Base-by-base conservation (phyloP, 2,888 invertebrate genomes). In the Lasioglossum zephyrum region DNA sequence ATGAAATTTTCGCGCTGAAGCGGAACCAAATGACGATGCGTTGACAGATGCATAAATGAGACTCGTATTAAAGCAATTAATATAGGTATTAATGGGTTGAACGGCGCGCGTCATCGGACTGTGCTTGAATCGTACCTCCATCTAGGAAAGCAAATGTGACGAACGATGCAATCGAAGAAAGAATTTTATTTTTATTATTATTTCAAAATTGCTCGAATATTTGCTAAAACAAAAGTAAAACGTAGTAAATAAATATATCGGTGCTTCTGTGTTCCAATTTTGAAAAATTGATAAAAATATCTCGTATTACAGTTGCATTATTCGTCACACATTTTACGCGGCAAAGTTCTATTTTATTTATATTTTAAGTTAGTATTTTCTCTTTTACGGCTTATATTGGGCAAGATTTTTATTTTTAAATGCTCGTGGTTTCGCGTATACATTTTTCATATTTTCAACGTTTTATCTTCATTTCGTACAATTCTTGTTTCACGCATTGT, bases 1-100 rank as follows among this genome's bases (percentile, higher is more conserved):
- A 39, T 69, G 39, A 41, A 69, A 69, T 69, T 41, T 39, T n/a
- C 69, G n/a, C 39, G n/a, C 36, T 36, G 69, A 69, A 69, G 39
- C 41, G 69, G 41, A n/a, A 69, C 69, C 69, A 39, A 69, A 69
- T 69, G 39, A 69, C n/a, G 39, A n/a, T 69, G n/a, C 41, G 41
- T 11, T 18, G 4, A 1, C 39, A n/a, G 22, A 13, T n/a, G 39
- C 11, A 69, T 11, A n/a, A 69, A 69, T 39, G 69, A 39, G n/a
- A 39, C 69, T 41, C 69, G n/a, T 41, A 39, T 69, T 69, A 69
- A n/a, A 22, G 22, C 39, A 39, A 69, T 39, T 69, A 69, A 69
- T 69, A 39, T 69, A n/a, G n/a, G n/a, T n/a, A 41, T 69, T 69
- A 69, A 69, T 69, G 41, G 39, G n/a, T 39, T 18, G 4, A 69